These are phyloP conservation scores for Coryphaenoides rupestris DNA, from an alignment of 2,113 vertebrate species.

Conservation along the genomic window DNA sequence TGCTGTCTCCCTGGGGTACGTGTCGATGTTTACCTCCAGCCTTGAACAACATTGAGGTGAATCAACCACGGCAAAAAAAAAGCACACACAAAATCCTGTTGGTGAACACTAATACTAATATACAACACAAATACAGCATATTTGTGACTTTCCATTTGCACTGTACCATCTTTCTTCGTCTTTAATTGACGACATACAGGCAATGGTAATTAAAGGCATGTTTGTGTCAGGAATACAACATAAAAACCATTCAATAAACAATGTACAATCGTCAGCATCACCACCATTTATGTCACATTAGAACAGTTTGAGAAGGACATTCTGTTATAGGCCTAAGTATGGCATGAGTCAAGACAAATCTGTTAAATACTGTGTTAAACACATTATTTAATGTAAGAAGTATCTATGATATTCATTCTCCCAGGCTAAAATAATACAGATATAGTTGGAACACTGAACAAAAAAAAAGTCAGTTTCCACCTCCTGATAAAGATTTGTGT, in stretches of 20 bases:
- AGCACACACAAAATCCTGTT: too few species aligned
- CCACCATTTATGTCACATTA: conserved; percentile 31
- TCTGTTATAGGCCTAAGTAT: conserved; percentile 28
- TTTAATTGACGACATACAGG: conserved; percentile 62
- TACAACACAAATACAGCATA: conserved; percentile 11
- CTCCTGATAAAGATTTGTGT: conserved; percentile 33
- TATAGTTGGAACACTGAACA: conserved; percentile 27
- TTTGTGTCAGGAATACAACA: conserved; percentile 36
- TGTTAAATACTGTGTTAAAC: conserved; percentile 29
- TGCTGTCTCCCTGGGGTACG: too few species aligned
- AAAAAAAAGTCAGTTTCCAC: conserved; percentile 31
- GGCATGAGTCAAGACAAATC: conserved; percentile 17
- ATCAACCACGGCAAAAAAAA: too few species aligned
- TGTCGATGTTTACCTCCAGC: too few species aligned
- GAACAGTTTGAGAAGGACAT: conserved; percentile 32
- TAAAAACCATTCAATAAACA: conserved; percentile 28
- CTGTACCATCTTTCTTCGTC: conserved; percentile 50
- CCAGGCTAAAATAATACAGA: conserved; percentile 42
- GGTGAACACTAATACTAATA: neutral
- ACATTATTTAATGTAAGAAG: conserved; percentile 27
- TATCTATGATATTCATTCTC: conserved; percentile 38
- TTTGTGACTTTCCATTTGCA: conserved; percentile 29
- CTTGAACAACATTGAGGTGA: too few species aligned
- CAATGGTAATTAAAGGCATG: conserved; percentile 39
- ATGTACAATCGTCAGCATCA: conserved; percentile 1